phyloP scores from a whole-genome alignment of 2,113 vertebrate species.

The Archocentrus centrarchus region DNA sequence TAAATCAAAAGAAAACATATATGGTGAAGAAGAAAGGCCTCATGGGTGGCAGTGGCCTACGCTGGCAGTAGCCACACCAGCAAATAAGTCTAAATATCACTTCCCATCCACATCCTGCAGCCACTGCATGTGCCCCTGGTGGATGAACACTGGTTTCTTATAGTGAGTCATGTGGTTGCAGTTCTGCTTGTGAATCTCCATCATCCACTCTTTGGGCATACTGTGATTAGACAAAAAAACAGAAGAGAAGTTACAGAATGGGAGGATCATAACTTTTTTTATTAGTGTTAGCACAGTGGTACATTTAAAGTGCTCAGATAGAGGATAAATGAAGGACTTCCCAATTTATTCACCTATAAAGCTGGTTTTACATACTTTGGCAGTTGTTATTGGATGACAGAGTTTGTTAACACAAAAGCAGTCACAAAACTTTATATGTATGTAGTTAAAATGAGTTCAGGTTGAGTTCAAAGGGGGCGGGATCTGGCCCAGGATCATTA shows the following conservation, averaged over 20 bases:
- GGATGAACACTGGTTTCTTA: slow-evolving; percentile 86
- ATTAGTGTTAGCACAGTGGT: not conserved
- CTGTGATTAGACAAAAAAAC: slow-evolving; percentile 57
- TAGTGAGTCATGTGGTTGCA: slow-evolving; percentile 85
- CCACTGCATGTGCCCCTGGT: slow-evolving; percentile 96
- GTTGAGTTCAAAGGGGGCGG: not conserved
- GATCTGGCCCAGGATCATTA: not conserved
- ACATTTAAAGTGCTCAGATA: not conserved
- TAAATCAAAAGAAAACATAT: not conserved
- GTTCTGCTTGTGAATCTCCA: slow-evolving; percentile 81
- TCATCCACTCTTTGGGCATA: slow-evolving; percentile 79
- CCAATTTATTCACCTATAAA: not conserved
- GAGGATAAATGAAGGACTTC: not conserved
- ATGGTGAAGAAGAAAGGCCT: slow-evolving; percentile 58
- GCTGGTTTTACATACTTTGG: slow-evolving; percentile 1
- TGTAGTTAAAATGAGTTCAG: not conserved
- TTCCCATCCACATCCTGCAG: slow-evolving; percentile 89
- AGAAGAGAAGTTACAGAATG: not conserved
- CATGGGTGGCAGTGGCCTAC: slow-evolving; percentile 96
- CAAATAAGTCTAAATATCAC: slow-evolving; percentile 94
- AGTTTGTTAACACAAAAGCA: not conserved
- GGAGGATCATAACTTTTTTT: not conserved
- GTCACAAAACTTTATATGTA: not conserved
- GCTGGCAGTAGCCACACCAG: slow-evolving; percentile 92
- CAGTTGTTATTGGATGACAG: not conserved